Base-by-base conservation (phyloP, 35 echinoderm and acorn worm species). In the Strongylocentrotus purpuratus region DNA sequence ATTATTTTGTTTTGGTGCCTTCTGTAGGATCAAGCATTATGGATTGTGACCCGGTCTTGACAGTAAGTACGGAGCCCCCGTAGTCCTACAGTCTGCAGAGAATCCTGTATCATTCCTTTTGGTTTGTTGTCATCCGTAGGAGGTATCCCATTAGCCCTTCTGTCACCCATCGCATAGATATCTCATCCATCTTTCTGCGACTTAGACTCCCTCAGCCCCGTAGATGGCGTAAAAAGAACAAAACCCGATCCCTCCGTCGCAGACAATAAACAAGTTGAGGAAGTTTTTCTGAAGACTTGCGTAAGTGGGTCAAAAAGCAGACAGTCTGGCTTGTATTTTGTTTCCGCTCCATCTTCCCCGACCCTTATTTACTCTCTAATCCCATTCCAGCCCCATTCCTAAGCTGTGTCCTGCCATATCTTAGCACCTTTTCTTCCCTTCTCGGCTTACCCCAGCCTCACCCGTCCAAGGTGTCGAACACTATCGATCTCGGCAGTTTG, bases 351-450 rank as follows among this genome's bases (percentile, higher is more conserved):
- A 46, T 89, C 87, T 89, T 89, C 45, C 45, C 32, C 87, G 87
- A 46, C 87, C 45, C 33, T 46, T 89, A 89, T 89, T 89, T 89
- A 89, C 32, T 89, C 31, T 89, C 33, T 46, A 89, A 46, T 89
- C 87, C 87, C 32, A 89, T 46, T 89, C 33, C 87, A 89, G 87
- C 11, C 87, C 87, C 32, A 46, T 89, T 45, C 87, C 33, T 33
- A 89, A 46, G 87, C 87, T 89, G 87, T 89, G 87, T 89, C 87
- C 87, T 89, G 87, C 87, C 87, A 89, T 89, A 89, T 89, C 87
- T 89, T 89, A 89, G 33, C 87, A 89, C 87, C 33, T 89, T 46
- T 89, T 45, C 87, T 46, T 45, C 45, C 87, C 87, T 89, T 89
- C 87, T 89, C 87, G 17, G 45, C 87, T 89, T 89, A n/a, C 87